Conservation (phyloP, 1,140 invertebrate species). For the Homarus americanus region DNA sequence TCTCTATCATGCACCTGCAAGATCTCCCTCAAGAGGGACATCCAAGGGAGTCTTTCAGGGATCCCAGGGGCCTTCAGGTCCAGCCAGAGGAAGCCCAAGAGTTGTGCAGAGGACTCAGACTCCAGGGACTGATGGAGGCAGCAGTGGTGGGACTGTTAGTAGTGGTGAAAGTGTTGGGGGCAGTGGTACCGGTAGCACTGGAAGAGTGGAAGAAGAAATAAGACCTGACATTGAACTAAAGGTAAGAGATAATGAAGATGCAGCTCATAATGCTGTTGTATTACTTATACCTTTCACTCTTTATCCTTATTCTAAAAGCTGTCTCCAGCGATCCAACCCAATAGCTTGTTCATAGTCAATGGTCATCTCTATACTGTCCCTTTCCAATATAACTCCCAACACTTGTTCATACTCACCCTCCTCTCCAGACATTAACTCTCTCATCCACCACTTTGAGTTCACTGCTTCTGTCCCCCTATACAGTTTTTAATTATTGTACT, state of each 20-base stretch:
- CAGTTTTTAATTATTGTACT: too few species aligned
- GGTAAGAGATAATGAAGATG: slow-evolving; percentile 39
- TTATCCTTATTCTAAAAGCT: too few species aligned
- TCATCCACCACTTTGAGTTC: too few species aligned
- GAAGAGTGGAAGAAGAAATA: slow-evolving; percentile 20
- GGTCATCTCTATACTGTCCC: too few species aligned
- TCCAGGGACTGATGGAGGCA: neutral
- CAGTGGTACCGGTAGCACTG: neutral
- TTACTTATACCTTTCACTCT: too few species aligned
- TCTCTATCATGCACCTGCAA: neutral
- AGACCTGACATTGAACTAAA: slow-evolving; percentile 48
- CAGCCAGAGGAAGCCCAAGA: slow-evolving; percentile 36
- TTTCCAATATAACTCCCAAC: too few species aligned
- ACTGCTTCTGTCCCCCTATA: too few species aligned
- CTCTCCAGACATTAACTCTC: too few species aligned
- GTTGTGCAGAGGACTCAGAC: neutral
- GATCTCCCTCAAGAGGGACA: slow-evolving; percentile 30
- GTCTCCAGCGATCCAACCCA: too few species aligned
- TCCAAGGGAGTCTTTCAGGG: slow-evolving; percentile 4
- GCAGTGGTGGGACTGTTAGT: slow-evolving; percentile 16
- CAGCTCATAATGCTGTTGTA: too few species aligned
- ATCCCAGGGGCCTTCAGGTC: neutral
- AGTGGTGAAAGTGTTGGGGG: neutral
- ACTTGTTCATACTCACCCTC: too few species aligned
- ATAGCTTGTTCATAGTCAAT: too few species aligned